Conservation (phyloP, 2,797 vertebrate genomes). For the Rhinoraja longicauda region DNA sequence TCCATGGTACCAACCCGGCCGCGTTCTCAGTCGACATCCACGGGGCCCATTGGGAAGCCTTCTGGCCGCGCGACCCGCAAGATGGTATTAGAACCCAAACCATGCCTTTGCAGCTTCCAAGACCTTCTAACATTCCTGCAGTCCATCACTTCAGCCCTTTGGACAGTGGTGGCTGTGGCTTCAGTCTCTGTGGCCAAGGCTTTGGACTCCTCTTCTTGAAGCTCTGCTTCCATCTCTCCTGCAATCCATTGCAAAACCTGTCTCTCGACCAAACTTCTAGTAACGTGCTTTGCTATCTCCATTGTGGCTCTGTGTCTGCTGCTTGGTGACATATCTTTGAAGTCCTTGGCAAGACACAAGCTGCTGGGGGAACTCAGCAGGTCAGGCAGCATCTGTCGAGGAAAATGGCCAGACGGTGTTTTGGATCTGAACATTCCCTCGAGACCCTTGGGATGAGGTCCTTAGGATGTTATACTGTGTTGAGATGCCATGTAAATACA, state of each 20-base stretch:
- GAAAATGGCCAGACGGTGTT: no score
- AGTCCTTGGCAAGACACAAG: no score
- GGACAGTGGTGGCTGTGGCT: not conserved
- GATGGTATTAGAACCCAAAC: not conserved
- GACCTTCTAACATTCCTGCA: no score
- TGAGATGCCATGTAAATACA: not conserved
- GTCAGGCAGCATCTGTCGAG: no score
- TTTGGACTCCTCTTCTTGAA: not conserved
- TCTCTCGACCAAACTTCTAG: not conserved
- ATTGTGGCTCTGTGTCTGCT: not conserved
- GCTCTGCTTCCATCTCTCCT: not conserved
- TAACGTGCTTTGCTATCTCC: not conserved
- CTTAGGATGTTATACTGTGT: not conserved
- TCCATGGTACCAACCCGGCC: no score
- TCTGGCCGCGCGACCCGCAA: no score
- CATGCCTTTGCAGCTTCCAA: not conserved
- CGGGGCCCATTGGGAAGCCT: no score
- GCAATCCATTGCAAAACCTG: not conserved
- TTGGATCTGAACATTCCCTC: no score
- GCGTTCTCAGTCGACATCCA: no score
- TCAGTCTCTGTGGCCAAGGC: not conserved
- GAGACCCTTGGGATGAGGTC: no score
- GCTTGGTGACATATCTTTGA: not conserved
- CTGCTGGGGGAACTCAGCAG: no score
- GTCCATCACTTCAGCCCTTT: not conserved